A percentile compares a stretch with the other conserved stretches of the same genome.
Conservation (phyloP, 2,797 vertebrate genomes). For the Sylvilagus floridanus region DNA sequence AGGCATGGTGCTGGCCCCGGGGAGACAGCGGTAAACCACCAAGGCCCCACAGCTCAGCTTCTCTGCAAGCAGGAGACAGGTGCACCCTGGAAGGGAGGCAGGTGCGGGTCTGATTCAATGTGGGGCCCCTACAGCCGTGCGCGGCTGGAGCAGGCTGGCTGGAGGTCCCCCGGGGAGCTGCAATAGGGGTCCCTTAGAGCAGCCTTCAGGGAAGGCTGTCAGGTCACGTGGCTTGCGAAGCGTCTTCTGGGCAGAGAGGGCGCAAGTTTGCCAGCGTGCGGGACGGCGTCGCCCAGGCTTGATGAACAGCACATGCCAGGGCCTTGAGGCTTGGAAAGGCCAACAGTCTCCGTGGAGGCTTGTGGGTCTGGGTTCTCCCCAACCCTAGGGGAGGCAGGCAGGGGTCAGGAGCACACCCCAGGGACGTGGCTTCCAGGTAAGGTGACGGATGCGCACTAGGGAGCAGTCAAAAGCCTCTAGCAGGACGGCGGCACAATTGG, state of each 20-base stretch:
- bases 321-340: background rate
- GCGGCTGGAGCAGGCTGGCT: background rate
- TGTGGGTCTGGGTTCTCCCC: background rate
- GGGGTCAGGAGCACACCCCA: accelerated
- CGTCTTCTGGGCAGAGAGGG: background rate
- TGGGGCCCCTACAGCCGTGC: too few relatives aligned
- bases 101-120: background rate
- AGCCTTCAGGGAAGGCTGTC: background rate
- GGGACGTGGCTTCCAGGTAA: background rate
- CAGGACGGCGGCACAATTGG: background rate
- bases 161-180: too few relatives aligned
- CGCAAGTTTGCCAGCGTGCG: background rate
- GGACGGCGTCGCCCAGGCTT: too few relatives aligned
- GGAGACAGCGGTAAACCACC: background rate
- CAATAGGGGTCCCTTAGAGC: too few relatives aligned
- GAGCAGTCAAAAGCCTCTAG: background rate
- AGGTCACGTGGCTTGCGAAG: background rate
- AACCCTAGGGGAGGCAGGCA: background rate
- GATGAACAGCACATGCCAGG: background rate
- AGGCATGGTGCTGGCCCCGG: background rate
- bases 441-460: accelerated
- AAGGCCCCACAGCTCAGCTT: background rate
- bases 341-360: background rate
- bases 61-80: background rate
- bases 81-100: background rate